Evolutionary conservation across 2,113 vertebrate genomes (phyloP), one percentile per base, ranked within the genome.

Genomic region (Spheniscus mendiculus): DNA sequence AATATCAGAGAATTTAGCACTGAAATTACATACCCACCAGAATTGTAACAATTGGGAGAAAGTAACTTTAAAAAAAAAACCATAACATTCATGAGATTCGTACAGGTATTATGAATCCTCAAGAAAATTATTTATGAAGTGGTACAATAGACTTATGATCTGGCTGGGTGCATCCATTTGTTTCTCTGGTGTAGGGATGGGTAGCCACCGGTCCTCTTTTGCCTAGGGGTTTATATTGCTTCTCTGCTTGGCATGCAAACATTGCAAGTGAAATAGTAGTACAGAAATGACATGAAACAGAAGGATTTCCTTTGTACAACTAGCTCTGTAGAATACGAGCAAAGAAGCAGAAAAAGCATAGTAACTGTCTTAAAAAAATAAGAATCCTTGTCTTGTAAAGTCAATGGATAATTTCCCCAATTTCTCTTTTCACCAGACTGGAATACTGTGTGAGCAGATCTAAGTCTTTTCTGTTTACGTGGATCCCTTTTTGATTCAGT

Each of bases 21-120:
- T 63, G 4, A 2, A 26, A 18, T 56, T 78, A 30, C 19, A 26
- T 9, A 40, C 13, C 38, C 44, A 55, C 42, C 22, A 55, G 38
- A 76, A 50, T 7, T 2, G 2, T 50, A 72, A 40, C 13, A 13
- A 10, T 14, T 42, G 27, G 10, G 55, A 61, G 38, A 42, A 76
- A 65, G 26, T 36, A 11, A 34, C 34, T 30, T n/a, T 6, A 0
- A 5, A 30, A 44, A 61, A 61, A 59, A 6, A 1, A 0, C 4
- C 3, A 2, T 25, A 34, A 11, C 14, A 11, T 62, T 66, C 0
- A 9, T 49, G n/a, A 45, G 21, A 19, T 40, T 45, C 19, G 15
- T 11, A 11, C 20, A 55, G 16, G 21, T 27, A 6, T n/a, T 73
- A 16, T 8, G 56, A 72, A 29, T 65, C 15, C 23, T 55, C 23